phyloP scores from a whole-genome alignment of 2,797 vertebrate genomes.

The Pangasius krempfi region DNA sequence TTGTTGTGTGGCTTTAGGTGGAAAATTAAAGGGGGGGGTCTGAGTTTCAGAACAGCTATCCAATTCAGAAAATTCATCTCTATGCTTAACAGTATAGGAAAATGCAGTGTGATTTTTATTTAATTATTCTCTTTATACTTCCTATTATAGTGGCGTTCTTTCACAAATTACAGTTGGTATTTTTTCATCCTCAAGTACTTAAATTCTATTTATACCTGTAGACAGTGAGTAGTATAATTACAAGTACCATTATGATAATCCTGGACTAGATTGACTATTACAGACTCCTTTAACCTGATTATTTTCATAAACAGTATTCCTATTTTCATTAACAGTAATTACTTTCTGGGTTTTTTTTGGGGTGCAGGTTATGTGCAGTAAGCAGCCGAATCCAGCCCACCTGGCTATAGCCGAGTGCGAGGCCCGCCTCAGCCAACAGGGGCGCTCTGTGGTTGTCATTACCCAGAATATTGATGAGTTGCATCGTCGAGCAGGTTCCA shows the following conservation, averaged over 20 bases:
- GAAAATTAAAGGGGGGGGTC: too few relatives aligned
- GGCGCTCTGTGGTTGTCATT: conserved; percentile 84
- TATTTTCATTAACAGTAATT: too few relatives aligned
- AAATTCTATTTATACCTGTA: neutral
- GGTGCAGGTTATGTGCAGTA: conserved; percentile 79
- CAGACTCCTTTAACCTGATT: neutral
- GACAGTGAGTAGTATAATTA: neutral
- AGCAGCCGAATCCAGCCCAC: conserved; percentile 87
- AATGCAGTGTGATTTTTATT: neutral
- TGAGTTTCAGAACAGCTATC: neutral
- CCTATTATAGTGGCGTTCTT: neutral
- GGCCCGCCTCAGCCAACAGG: conserved; percentile 81
- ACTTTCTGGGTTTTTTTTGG: too few relatives aligned
- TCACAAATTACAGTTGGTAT: neutral
- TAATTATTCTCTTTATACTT: neutral
- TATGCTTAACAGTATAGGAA: neutral
- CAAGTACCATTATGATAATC: neutral
- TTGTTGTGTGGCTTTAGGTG: neutral
- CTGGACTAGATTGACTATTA: neutral
- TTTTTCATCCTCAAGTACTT: neutral
- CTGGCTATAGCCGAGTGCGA: conserved; percentile 88
- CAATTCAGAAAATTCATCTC: neutral
- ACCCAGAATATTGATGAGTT: conserved; percentile 97
- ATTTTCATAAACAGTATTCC: neutral
- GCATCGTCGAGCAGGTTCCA: conserved; percentile 88